phyloP scores from a whole-genome alignment of 2,797 vertebrate species.

The Remorina albescens region DNA sequence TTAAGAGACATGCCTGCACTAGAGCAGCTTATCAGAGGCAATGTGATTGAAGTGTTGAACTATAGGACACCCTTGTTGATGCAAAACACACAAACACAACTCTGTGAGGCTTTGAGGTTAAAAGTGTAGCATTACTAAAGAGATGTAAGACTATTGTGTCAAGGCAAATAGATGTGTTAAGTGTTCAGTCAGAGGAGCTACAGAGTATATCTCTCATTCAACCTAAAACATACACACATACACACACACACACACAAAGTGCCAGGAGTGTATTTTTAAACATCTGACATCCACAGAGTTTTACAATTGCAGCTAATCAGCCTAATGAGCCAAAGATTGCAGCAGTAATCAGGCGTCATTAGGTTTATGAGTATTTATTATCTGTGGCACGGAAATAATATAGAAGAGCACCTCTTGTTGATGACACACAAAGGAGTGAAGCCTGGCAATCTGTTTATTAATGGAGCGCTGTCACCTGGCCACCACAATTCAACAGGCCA shows the following conservation, averaged over 20 bases:
- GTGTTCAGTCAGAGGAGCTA: slow-evolving; percentile 45
- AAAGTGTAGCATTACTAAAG: slow-evolving; percentile 36
- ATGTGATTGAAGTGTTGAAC: slow-evolving; percentile 66
- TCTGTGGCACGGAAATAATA: slow-evolving; percentile 85
- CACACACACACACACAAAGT: slow-evolving; percentile 58
- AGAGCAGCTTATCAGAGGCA: slow-evolving; percentile 62
- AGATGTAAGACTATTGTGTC: slow-evolving; percentile 23
- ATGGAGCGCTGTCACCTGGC: slow-evolving; percentile 84
- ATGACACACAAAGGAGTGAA: slow-evolving; percentile 81
- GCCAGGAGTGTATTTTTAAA: slow-evolving; percentile 83
- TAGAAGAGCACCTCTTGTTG: slow-evolving; percentile 84
- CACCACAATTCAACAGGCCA: slow-evolving; percentile 74
- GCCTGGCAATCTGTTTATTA: slow-evolving; percentile 86
- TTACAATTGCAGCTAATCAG: slow-evolving; percentile 87
- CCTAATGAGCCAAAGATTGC: slow-evolving; percentile 91
- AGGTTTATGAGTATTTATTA: slow-evolving; percentile 92
- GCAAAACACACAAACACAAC: slow-evolving; percentile 63
- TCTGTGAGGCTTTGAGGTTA: slow-evolving; percentile 45
- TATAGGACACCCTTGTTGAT: slow-evolving; percentile 65
- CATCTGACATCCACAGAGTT: slow-evolving; percentile 79
- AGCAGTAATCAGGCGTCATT: slow-evolving; percentile 90
- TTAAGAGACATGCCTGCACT: slow-evolving; percentile 71
- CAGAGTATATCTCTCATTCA: slow-evolving; percentile 65
- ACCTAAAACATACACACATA: slow-evolving; percentile 55
- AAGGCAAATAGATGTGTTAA: slow-evolving; percentile 52